Base-by-base conservation (phyloP, 2,113 vertebrate genomes). In the Erythrocercus mccallii region DNA sequence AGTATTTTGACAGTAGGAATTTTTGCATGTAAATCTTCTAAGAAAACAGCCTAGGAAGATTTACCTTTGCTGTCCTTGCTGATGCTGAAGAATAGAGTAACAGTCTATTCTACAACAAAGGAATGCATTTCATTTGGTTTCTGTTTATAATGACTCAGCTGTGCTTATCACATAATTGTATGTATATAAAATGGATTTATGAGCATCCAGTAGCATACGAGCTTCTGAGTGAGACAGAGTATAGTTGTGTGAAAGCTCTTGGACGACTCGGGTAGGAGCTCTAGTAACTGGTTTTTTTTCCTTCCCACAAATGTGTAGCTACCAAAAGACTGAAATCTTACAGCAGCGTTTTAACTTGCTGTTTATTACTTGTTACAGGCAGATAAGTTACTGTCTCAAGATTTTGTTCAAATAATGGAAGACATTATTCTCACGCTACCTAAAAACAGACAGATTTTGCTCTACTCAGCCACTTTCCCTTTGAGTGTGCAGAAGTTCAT, bases 381-480 rank as follows among this genome's bases (percentile, higher is more conserved):
- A 77, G 99, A 99, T 97, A 99, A 99, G 94, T 98, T 99, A 90
- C 98, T 99, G 95, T 99, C 99, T 96, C 99, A 99, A 97, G 99
- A 99, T 98, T 99, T 99, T 97, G 98, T 99, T 96, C 98, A 99
- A 94, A 99, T 99, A 99, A 99, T 99, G 99, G 99, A 99, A 95
- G 99, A 99, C 96, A 99, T 99, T 88, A 98, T 99, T 98, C 98
- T 99, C 96, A 99, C 98, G 91, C 97, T 99, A 97, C 97, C 99
- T 97, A 99, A 99, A 98, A 99, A 99, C 96, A 99, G 99, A 96
- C 99, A 99, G 97, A 99, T 99, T 97, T 98, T 99, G 97, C 98
- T 99, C 78, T 99, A 99, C 97, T 99, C 99, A 20, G 99, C 99
- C 94, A 99, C 99, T 86, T 99, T 99, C 92, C 99, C 99, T 77